These are phyloP conservation scores for Gymnogyps californianus DNA, from an alignment of 2,113 vertebrate species.

Conservation along the genomic window DNA sequence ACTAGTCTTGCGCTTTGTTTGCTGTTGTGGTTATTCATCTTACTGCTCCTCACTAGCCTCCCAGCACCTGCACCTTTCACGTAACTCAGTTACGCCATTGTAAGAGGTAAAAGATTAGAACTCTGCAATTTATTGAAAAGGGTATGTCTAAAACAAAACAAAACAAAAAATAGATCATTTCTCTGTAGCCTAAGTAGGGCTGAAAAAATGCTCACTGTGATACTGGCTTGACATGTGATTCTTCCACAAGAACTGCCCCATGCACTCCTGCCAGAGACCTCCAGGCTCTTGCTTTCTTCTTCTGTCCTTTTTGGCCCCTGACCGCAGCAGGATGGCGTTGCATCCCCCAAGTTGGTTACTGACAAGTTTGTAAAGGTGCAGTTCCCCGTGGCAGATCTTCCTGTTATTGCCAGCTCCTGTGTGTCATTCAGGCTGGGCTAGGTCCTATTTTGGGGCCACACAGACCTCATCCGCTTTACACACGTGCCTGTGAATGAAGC, in stretches of 20 bases:
- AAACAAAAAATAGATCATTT: background rate
- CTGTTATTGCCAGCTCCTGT: background rate
- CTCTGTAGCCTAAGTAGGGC: background rate
- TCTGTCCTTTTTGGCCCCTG: background rate
- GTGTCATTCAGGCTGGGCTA: background rate
- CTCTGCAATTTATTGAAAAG: background rate
- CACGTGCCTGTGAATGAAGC: background rate
- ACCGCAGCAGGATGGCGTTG: background rate
- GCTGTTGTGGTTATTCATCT: background rate
- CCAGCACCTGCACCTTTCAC: background rate
- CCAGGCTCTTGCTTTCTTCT: background rate
- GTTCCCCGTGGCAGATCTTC: background rate
- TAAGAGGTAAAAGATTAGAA: background rate
- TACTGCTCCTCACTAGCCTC: background rate
- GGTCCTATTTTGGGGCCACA: background rate
- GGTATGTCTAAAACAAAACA: background rate
- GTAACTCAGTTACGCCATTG: background rate
- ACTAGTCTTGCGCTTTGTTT: background rate
- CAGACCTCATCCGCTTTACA: background rate
- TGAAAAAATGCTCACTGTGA: background rate
- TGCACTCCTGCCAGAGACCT: background rate
- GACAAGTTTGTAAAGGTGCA: accelerated
- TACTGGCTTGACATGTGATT: background rate
- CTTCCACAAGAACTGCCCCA: background rate
- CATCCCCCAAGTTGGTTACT: background rate